Percentiles rank a stretch among this genome's conserved stretches.
Evolutionary conservation across 2,797 vertebrate species (phyloP).

Genomic region (Lagorchestes hirsutus): DNA sequence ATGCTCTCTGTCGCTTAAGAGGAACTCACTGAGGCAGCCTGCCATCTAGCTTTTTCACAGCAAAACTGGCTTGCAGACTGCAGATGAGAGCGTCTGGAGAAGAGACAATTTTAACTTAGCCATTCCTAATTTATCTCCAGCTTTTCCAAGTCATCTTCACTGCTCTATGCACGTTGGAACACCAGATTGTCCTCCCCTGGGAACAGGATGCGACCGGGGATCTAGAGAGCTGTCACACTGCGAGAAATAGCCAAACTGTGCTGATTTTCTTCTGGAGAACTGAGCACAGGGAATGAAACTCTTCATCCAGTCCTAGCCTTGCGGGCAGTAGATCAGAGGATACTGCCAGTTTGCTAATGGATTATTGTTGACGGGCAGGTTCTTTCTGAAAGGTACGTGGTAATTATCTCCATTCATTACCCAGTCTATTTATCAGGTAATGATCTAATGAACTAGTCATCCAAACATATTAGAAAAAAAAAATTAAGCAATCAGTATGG

Average conservation of each 20-base stretch:
- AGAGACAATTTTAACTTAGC: constrained; percentile 90
- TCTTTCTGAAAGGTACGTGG: constrained; percentile 88
- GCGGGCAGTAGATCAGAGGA: constrained; percentile 88
- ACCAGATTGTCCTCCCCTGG: constrained; percentile 86
- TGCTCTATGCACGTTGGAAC: constrained; percentile 85
- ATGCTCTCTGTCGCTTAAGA: constrained; percentile 90
- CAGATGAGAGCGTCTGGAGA: constrained; percentile 89
- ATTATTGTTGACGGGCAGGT: constrained; percentile 87
- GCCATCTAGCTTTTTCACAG: constrained; percentile 93
- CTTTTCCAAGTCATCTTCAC: constrained; percentile 87
- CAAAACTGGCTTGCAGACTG: constrained; percentile 90
- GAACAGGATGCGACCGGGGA: constrained; percentile 86
- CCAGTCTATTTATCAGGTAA: constrained; percentile 83
- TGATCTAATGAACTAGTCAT: constrained; percentile 84
- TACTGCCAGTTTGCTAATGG: constrained; percentile 88
- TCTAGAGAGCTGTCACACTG: constrained; percentile 87
- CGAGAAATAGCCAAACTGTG: constrained; percentile 88
- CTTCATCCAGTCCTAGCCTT: constrained; percentile 88
- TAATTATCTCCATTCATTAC: constrained; percentile 86
- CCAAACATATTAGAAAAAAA: constrained; percentile 79
- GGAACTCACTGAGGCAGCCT: constrained; percentile 90
- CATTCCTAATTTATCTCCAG: constrained; percentile 89
- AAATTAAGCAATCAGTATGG: constrained; percentile 81
- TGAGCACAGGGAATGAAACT: constrained; percentile 89
- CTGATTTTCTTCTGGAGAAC: constrained; percentile 89